phyloP scores from a whole-genome alignment of 2,888 invertebrate species.

The Cetonia aurata region DNA sequence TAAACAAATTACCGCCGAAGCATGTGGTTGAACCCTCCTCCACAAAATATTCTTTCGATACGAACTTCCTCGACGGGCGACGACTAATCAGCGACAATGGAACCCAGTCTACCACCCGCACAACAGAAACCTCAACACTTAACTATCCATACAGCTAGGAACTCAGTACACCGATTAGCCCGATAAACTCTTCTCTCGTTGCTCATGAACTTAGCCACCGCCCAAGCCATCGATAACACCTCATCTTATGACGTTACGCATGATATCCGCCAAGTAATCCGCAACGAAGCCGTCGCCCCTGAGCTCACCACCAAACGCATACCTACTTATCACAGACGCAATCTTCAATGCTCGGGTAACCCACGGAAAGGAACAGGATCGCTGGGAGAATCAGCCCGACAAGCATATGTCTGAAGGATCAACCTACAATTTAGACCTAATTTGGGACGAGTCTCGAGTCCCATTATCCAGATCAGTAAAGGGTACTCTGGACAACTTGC shows the following conservation, averaged over 20 bases:
- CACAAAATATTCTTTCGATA: conserved; percentile 56
- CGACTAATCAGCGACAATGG: conserved; percentile 62
- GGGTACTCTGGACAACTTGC: conserved; percentile 11
- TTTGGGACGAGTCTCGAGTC: conserved; percentile 6
- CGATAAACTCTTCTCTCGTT: conserved; percentile 52
- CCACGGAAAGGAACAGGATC: too few species aligned
- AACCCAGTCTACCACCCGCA: conserved; percentile 60
- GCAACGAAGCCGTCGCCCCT: conserved; percentile 42
- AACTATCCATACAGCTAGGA: conserved; percentile 53
- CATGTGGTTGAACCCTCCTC: conserved; percentile 53
- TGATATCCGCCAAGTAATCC: conserved; percentile 40
- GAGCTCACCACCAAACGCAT: conserved; percentile 43
- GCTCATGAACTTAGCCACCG: conserved; percentile 52
- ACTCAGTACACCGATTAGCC: conserved; percentile 54
- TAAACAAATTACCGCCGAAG: conserved; percentile 50
- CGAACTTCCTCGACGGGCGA: conserved; percentile 56
- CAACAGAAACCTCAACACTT: conserved; percentile 57
- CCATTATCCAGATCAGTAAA: conserved; percentile 13
- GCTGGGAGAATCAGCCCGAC: conserved; percentile 2
- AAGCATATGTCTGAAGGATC: not conserved
- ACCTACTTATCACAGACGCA: conserved; percentile 7
- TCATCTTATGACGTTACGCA: conserved; percentile 52
- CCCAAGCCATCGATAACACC: conserved; percentile 49
- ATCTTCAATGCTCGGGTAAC: too few species aligned
- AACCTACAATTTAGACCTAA: conserved; percentile 11